Conservation (phyloP, 2,113 vertebrate genomes). For the Carettochelys insculpta region DNA sequence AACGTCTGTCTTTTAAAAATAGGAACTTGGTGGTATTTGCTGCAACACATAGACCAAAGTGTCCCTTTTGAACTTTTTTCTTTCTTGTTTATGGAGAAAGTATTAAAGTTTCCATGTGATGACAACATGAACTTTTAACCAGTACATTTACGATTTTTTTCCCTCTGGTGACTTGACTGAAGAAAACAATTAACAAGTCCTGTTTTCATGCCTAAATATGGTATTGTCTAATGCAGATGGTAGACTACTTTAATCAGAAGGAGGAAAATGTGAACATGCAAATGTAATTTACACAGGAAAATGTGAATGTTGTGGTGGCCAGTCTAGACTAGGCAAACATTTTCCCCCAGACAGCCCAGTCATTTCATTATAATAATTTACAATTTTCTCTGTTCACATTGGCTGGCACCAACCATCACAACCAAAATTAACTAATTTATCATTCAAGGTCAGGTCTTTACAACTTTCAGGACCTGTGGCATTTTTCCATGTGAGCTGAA, state of each 20-base stretch:
- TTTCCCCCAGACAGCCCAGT: background rate
- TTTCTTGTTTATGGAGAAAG: background rate
- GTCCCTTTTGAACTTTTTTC: background rate
- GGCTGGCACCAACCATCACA: background rate
- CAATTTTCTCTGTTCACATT: background rate
- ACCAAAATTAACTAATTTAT: too few species aligned
- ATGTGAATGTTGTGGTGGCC: background rate
- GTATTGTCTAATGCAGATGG: background rate
- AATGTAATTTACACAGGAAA: background rate
- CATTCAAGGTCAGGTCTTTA: conserved; percentile 10
- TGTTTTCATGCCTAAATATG: background rate
- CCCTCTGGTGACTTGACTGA: background rate
- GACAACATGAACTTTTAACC: conserved; percentile 40
- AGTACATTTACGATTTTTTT: background rate
- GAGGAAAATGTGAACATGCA: background rate
- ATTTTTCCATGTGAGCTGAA: background rate
- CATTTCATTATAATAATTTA: background rate
- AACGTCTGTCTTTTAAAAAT: background rate
- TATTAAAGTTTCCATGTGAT: background rate
- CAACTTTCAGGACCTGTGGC: background rate
- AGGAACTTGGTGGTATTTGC: background rate
- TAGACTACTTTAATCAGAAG: background rate
- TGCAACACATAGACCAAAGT: background rate
- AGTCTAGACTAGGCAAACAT: rapidly evolving
- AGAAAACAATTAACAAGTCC: conserved; percentile 13